Percentiles rank a stretch among this genome's conserved stretches.
These are phyloP conservation scores for Cantharis lateralis DNA, from an alignment of 2,888 invertebrate genomes.

Conservation along the genomic window DNA sequence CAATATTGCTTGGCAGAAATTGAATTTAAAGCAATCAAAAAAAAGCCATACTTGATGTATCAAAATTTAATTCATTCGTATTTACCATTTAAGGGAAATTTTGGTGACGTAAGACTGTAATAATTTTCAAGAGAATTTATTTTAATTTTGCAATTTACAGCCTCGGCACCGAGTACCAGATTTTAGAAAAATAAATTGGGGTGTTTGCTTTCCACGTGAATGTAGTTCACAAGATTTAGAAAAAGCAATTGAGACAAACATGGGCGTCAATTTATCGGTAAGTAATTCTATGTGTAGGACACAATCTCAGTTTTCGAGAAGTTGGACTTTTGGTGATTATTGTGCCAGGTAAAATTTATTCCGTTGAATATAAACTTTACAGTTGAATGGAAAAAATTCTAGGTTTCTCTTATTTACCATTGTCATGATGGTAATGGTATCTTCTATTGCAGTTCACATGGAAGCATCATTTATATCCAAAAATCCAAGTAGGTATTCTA, in stretches of 20 bases:
- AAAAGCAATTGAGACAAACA: constrained; percentile 49
- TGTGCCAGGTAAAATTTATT: constrained; percentile 35
- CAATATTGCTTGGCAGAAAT: constrained; percentile 69
- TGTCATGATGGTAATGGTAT: constrained; percentile 14
- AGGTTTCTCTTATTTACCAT: constrained; percentile 13
- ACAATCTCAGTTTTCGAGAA: constrained; percentile 2
- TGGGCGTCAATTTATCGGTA: constrained; percentile 49
- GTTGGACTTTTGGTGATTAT: constrained; percentile 36
- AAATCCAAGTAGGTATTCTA: constrained; percentile 18
- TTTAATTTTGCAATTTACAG: constrained; percentile 46
- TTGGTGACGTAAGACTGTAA: constrained; percentile 59
- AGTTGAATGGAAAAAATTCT: not conserved
- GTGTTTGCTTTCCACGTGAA: constrained; percentile 63
- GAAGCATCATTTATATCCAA: constrained; percentile 2
- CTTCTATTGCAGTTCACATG: not conserved
- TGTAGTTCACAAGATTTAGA: constrained; percentile 61
- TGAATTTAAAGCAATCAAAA: constrained; percentile 53
- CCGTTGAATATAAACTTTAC: not conserved
- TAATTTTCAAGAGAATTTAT: not conserved
- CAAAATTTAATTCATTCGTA: constrained; percentile 61
- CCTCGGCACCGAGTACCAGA: constrained; percentile 65
- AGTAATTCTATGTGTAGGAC: constrained; percentile 43
- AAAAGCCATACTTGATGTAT: constrained; percentile 41
- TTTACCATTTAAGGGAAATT: constrained; percentile 60
- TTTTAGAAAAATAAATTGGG: constrained; percentile 63